phyloP scores from a whole-genome alignment of 2,797 vertebrate genomes.

The Enteromius argenteus region DNA sequence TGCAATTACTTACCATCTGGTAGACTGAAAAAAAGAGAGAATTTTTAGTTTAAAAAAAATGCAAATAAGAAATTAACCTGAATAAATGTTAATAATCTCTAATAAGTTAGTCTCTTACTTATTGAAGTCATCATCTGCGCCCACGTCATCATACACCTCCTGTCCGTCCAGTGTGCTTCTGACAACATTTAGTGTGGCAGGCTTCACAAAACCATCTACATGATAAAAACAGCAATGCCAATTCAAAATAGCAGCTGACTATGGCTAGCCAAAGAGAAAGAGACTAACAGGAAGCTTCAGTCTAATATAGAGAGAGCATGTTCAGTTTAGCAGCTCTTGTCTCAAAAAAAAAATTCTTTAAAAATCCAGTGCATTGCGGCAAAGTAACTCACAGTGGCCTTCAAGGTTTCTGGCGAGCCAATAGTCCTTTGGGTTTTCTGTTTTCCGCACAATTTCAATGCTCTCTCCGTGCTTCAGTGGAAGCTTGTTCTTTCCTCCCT shows the following conservation, averaged over 20 bases:
- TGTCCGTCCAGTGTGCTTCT: neutral
- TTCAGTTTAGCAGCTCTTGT: neutral
- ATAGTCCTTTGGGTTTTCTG: constrained; percentile 89
- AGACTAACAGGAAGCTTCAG: neutral
- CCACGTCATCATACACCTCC: constrained; percentile 42
- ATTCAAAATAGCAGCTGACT: neutral
- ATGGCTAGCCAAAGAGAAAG: no score
- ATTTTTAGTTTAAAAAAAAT: neutral
- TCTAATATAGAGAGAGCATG: neutral
- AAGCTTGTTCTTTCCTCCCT: constrained; percentile 85
- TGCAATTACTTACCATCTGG: constrained; percentile 21
- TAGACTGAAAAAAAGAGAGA: neutral
- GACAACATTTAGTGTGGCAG: constrained; percentile 14
- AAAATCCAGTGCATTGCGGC: neutral
- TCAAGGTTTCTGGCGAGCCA: constrained; percentile 69
- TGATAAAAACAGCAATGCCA: neutral
- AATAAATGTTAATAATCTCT: neutral
- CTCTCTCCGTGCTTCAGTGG: constrained; percentile 84
- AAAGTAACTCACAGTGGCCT: constrained; percentile 42
- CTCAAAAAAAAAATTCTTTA: neutral
- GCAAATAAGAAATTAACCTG: neutral
- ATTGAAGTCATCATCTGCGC: neutral
- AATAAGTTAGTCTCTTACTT: constrained; percentile 8
- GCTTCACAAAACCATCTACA: constrained; percentile 50
- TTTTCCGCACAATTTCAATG: constrained; percentile 88